Evolutionary conservation across 2,888 invertebrate species (phyloP), one percentile per base, ranked within the genome.

Genomic region (Xylophagus ater): DNA sequence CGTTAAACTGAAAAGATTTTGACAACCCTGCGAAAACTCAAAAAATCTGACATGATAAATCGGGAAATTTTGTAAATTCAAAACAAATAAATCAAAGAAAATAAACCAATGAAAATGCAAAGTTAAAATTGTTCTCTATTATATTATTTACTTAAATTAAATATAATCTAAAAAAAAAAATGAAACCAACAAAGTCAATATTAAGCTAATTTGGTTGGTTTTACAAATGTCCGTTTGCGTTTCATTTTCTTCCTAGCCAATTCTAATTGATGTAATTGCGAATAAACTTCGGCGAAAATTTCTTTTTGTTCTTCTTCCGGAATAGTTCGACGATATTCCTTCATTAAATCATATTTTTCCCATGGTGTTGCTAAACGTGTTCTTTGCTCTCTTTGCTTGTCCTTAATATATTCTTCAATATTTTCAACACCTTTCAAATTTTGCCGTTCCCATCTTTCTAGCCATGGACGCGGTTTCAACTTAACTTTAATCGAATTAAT

Each of bases 341-440:
- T 85, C 92, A 97, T 93, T 37, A 97, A 67, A 65, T 97, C 96
- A 64, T 79, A 88, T 69, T 89, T 83, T 57, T 86, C 86, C 78
- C 84, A 87, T 0, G 88, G 87, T 48, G 71, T 81, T 29, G 70
- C 73, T 21, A 71, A 57, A 36, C 70, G 57, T 46, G 73, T 67
- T 4, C 79, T 73, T 37, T 74, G 70, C 48, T 60, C 59, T 9
- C 55, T 53, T 51, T 66, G 67, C 47, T 72, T 75, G 14, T 69
- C 63, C 46, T 66, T 74, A 3, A 76, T 52, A 49, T 70, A 54
- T 44, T 73, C 70, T 41, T 74, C 71, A 21, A 77, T 66, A 44
- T 76, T 74, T 21, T 73, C 63, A 4, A 89, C 68, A 7, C 92
- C 92, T 58, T 79, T 72, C 41, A 88, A 65, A 49, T 81, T 71